Conservation (phyloP, 2,888 invertebrate genomes). For the Amiota minor region DNA sequence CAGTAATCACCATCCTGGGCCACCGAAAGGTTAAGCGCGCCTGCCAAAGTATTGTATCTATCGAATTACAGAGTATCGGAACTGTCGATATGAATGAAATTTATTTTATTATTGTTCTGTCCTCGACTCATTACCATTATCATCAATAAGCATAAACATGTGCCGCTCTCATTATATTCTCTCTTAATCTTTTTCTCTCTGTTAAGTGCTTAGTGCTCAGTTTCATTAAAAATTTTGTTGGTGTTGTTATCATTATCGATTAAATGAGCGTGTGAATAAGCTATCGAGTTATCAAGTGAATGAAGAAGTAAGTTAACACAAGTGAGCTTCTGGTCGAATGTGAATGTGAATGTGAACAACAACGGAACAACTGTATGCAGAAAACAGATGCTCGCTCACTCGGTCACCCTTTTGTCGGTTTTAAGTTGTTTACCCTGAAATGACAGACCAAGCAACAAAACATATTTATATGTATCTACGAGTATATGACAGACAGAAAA, state of each 20-base stretch:
- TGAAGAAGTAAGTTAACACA: not conserved
- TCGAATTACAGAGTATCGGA: too few relatives aligned
- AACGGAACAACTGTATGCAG: not conserved
- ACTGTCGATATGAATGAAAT: too few relatives aligned
- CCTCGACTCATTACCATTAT: slow-evolving; percentile 3
- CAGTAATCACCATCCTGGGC: too few relatives aligned
- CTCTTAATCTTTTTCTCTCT: not conserved
- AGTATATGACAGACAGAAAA: not conserved
- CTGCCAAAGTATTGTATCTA: too few relatives aligned
- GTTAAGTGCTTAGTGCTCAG: not conserved
- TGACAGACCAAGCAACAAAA: slow-evolving; percentile 13
- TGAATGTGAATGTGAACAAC: not conserved
- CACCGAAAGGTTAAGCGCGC: too few relatives aligned
- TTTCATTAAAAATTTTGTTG: not conserved
- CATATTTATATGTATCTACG: not conserved
- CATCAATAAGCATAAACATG: not conserved
- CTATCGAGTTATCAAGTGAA: not conserved
- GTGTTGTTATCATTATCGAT: slow-evolving; percentile 21
- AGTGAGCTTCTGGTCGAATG: not conserved
- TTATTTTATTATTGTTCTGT: slow-evolving; percentile 4
- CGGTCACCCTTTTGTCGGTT: slow-evolving; percentile 13
- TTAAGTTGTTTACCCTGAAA: slow-evolving; percentile 20
- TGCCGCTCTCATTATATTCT: not conserved
- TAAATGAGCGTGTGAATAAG: not conserved
- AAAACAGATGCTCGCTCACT: not conserved